These are phyloP conservation scores for Lasius platythorax DNA, from an alignment of 2,888 invertebrate species.

Conservation along the genomic window DNA sequence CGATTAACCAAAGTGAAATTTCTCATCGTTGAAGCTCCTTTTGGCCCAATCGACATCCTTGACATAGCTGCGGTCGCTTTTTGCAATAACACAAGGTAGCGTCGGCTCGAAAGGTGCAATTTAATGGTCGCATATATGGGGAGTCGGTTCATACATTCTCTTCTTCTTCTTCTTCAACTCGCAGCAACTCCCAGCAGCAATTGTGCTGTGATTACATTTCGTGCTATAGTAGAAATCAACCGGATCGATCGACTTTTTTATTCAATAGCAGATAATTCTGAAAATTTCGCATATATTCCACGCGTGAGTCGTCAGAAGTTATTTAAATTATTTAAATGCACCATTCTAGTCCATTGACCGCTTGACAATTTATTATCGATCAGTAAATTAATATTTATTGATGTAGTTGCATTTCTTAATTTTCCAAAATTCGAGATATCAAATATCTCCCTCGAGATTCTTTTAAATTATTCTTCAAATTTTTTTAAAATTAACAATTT, in stretches of 20 bases:
- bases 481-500: not conserved
- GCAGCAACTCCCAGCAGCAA: not conserved
- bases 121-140: slow-evolving; percentile 20
- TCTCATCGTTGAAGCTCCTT: not conserved
- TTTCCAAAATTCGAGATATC: not conserved
- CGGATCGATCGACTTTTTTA: not conserved
- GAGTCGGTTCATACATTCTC: slow-evolving; percentile 17
- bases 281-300: not conserved
- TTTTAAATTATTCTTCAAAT: not conserved
- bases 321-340: slow-evolving; percentile 10
- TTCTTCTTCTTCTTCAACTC: not conserved
- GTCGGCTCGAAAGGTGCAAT: slow-evolving; percentile 29
- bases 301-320: not conserved
- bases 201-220: slow-evolving; percentile 27
- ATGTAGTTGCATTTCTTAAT: not conserved
- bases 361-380: not conserved
- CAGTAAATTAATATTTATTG: not conserved
- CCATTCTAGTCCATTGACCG: not conserved
- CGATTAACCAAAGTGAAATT: slow-evolving; percentile 14
- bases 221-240: slow-evolving; percentile 5
- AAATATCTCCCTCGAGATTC: not conserved
- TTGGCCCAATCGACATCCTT: slow-evolving; percentile 6
- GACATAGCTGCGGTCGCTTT: slow-evolving; percentile 24
- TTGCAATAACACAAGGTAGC: slow-evolving; percentile 21
- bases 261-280: not conserved